Base-by-base conservation (phyloP, 2,888 invertebrate genomes). In the Zhuqinia jingwanae region DNA sequence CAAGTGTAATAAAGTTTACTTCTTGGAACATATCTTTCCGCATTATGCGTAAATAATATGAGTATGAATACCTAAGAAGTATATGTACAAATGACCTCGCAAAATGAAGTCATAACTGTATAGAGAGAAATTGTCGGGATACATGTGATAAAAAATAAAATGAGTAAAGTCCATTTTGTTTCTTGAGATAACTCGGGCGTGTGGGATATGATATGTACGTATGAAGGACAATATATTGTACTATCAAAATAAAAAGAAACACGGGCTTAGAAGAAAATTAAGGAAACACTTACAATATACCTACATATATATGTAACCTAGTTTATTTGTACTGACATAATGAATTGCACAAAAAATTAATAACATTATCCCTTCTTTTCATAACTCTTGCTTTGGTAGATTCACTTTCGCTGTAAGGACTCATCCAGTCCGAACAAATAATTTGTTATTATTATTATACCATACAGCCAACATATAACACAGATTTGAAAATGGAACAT, bases 31-130 rank as follows among this genome's bases (percentile, higher is more conserved):
- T n/a, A n/a, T 50, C 15, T 13, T 2, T 56, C 20, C 56, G 3
- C 56, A 17, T 56, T 56, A 56, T 56, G 17, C 56, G 17, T 56
- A 13, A 56, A 20, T 20, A 20, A n/a, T 73, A 45, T 22, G 3
- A 8, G 36, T 36, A 36, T 8, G 8, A 36, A n/a, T n/a, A n/a
- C n/a, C n/a, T n/a, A n/a, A n/a, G n/a, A n/a, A n/a, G n/a, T n/a
- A n/a, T n/a, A n/a, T n/a, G n/a, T n/a, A n/a, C n/a, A n/a, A 70
- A 70, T 70, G 70, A 70, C 45, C 45, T 70, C 70, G 20, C 20
- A 17, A 45, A 70, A 70, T n/a, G 70, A 45, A 70, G 45, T 70
- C 42, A 50, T 50, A 50, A 50, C 11, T 13, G 50, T 11, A 50
- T 2, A 13, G n/a, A 15, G 15, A 50, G 50, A 2, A 20, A 20